Evolutionary conservation across 1,140 invertebrate genomes (phyloP).

Genomic region (Drosophila kohkoa): DNA sequence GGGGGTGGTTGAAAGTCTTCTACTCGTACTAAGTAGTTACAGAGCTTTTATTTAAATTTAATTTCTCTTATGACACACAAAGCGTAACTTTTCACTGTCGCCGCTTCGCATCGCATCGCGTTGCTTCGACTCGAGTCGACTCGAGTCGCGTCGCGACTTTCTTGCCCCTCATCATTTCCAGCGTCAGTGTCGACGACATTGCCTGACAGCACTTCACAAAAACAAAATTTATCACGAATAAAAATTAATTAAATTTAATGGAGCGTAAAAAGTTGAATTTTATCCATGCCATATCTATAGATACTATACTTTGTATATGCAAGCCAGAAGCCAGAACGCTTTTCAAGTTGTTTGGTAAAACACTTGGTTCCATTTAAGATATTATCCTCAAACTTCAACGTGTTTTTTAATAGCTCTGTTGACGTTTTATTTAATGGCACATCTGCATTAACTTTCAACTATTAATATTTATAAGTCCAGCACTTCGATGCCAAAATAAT

Average conservation of each 20-base stretch:
- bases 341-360: conserved; percentile 27
- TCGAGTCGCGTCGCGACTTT: conserved; percentile 11
- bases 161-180: conserved; percentile 32
- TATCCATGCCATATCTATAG: conserved; percentile 20
- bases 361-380: conserved; percentile 15
- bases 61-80: conserved; percentile 43
- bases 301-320: conserved; percentile 1
- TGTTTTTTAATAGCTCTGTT: neutral
- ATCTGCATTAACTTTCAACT: neutral
- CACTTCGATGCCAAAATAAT: neutral
- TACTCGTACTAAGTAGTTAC: conserved; percentile 21
- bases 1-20: conserved; percentile 5
- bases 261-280: conserved; percentile 68
- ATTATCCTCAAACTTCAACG: conserved; percentile 1
- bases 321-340: neutral
- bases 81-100: conserved; percentile 42
- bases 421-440: neutral
- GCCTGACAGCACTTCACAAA: conserved; percentile 44
- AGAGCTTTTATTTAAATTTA: conserved; percentile 67
- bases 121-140: neutral
- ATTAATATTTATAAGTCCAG: neutral
- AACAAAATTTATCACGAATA: conserved; percentile 75
- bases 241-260: conserved; percentile 81
- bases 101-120: conserved; percentile 21
- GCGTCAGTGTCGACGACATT: conserved; percentile 29